These are phyloP conservation scores for Sardinella longiceps DNA, from an alignment of 2,797 vertebrate species.

Conservation along the genomic window DNA sequence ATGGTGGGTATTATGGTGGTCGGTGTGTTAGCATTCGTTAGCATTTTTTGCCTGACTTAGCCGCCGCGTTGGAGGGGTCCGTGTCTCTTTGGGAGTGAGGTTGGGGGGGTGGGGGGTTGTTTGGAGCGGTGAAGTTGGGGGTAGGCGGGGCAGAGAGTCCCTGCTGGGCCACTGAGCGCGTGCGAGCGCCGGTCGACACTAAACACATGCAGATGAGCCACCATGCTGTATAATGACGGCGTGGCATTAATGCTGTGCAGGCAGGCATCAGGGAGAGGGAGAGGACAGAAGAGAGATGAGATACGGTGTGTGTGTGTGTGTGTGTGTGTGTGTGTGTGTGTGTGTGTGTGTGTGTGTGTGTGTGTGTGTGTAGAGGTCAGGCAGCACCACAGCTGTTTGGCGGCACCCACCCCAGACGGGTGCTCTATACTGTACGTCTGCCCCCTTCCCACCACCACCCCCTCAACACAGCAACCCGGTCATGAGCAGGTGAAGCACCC, in stretches of 20 bases:
- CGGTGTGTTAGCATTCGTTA: neutral
- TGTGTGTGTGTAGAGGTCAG: neutral
- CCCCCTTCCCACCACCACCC: neutral
- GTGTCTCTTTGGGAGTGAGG: neutral
- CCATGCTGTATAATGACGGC: slow-evolving; percentile 4
- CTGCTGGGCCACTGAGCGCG: slow-evolving; percentile 1
- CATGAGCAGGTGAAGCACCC: neutral
- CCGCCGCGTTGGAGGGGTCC: neutral
- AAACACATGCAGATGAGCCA: slow-evolving; percentile 4
- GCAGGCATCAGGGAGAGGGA: slow-evolving; percentile 4
- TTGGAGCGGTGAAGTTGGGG: neutral
- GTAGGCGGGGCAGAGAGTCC: neutral
- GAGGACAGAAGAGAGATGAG: neutral
- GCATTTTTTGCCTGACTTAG: neutral
- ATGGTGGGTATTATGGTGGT: neutral
- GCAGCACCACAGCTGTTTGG: neutral
- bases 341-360: slow-evolving; percentile 13
- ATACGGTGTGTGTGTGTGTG: neutral
- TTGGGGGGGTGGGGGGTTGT: neutral
- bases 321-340: neutral
- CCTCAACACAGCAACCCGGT: neutral
- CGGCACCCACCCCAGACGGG: neutral
- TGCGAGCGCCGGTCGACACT: neutral
- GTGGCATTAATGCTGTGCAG: slow-evolving; percentile 1
- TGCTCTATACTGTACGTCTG: neutral